A percentile compares a stretch with the other conserved stretches of the same genome.
Evolutionary conservation across 2,888 invertebrate species (phyloP).

Genomic region (Aricia artaxerxes): DNA sequence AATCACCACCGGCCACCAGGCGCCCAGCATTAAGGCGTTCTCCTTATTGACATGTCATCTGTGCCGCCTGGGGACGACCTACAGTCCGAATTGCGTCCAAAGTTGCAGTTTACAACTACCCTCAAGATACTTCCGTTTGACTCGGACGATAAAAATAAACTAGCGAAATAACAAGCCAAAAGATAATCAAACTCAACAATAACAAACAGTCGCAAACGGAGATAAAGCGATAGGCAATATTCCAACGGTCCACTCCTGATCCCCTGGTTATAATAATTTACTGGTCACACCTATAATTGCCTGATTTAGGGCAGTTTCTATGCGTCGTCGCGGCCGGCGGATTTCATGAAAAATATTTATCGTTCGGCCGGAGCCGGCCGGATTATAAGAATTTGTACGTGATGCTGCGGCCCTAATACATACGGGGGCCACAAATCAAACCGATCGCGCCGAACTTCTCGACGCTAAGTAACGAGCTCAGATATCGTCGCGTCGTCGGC

Average conservation of each 20-base stretch:
- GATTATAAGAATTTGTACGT: conserved; percentile 77
- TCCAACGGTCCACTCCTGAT: conserved; percentile 53
- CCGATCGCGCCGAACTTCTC: conserved; percentile 36
- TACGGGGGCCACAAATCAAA: conserved; percentile 41
- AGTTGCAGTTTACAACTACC: not conserved
- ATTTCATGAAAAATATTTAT: conserved; percentile 79
- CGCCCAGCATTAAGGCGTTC: conserved; percentile 66
- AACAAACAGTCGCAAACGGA: not conserved
- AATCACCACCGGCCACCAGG: conserved; percentile 71
- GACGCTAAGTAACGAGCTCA: conserved; percentile 37
- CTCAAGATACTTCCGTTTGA: not conserved
- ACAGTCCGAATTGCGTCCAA: not conserved
- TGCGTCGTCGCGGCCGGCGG: conserved; percentile 64
- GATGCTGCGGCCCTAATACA: conserved; percentile 47
- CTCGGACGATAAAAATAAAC: not conserved
- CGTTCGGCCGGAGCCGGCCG: conserved; percentile 58
- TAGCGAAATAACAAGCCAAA: not conserved
- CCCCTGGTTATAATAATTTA: conserved; percentile 71
- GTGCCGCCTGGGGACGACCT: conserved; percentile 42
- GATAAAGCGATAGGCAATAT: conserved; percentile 42
- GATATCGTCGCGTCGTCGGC: not conserved
- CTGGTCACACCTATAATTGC: conserved; percentile 77
- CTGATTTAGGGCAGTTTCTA: conserved; percentile 77
- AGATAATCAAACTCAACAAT: conserved; percentile 14
- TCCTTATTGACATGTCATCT: conserved; percentile 67